Conservation (phyloP, 2,888 invertebrate species). For the Melinaea marsaeus region DNA sequence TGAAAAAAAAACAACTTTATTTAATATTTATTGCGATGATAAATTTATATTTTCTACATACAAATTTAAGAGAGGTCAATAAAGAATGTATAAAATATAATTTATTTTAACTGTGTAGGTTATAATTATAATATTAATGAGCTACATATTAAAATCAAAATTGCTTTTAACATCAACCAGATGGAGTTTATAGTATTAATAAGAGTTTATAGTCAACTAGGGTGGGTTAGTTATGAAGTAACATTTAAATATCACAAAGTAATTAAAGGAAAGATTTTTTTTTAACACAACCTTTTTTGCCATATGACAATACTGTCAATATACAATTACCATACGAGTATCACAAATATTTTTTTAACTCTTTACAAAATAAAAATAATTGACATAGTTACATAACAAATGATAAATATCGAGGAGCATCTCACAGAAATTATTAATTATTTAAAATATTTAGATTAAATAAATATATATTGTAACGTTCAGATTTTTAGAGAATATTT, state of each 20-base stretch:
- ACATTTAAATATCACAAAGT: constrained; percentile 41
- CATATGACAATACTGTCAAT: constrained; percentile 1
- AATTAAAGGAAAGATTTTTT: constrained; percentile 23
- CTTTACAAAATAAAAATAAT: neutral
- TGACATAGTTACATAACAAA: too few relatives aligned
- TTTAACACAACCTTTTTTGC: neutral
- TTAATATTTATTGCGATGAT: too few relatives aligned
- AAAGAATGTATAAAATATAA: neutral
- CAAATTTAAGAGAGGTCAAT: neutral
- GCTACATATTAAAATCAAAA: constrained; percentile 54
- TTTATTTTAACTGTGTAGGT: constrained; percentile 4
- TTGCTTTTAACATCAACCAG: constrained; percentile 44
- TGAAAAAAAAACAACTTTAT: too few relatives aligned
- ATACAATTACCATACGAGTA: neutral
- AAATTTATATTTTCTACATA: too few relatives aligned
- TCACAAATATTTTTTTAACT: too few relatives aligned
- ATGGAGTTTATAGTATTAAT: constrained; percentile 36
- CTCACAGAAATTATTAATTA: too few relatives aligned
- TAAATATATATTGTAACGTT: too few relatives aligned
- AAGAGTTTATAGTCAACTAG: constrained; percentile 39
- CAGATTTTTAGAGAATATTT: too few relatives aligned
- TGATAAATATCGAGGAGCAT: too few relatives aligned
- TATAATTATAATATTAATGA: constrained; percentile 50
- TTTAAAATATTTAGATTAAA: too few relatives aligned
- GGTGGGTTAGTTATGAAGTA: constrained; percentile 40